These are phyloP conservation scores for Remorina albescens DNA, from an alignment of 2,797 vertebrate species.

Conservation along the genomic window DNA sequence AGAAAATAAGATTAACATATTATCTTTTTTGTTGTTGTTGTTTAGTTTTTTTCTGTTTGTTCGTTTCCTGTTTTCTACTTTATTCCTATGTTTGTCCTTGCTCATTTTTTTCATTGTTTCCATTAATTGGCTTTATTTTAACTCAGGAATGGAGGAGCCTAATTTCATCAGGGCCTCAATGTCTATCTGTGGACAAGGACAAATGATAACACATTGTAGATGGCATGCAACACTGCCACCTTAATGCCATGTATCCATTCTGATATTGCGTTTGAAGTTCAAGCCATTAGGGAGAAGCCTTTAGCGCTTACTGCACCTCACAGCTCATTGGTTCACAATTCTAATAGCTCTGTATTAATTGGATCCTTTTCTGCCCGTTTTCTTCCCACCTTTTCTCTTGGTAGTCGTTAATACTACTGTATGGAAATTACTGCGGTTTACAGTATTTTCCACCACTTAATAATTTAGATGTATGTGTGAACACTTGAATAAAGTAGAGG, in stretches of 20 bases:
- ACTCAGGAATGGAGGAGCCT: constrained; percentile 82
- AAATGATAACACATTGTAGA: constrained; percentile 89
- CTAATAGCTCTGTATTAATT: constrained; percentile 93
- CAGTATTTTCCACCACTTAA: constrained; percentile 83
- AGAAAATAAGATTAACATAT: constrained; percentile 44
- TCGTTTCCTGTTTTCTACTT: constrained; percentile 25
- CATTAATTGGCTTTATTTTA: constrained; percentile 84
- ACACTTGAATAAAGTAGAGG: constrained; percentile 66
- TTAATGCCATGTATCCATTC: constrained; percentile 94
- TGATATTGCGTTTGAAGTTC: constrained; percentile 90
- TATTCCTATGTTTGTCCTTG: constrained; percentile 47
- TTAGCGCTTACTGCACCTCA: constrained; percentile 85
- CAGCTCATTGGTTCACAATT: constrained; percentile 93
- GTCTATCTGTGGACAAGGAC: constrained; percentile 92
- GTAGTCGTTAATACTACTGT: constrained; percentile 69
- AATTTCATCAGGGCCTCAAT: constrained; percentile 88
- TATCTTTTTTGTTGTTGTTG: neutral
- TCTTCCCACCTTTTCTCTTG: constrained; percentile 60
- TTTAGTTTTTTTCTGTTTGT: constrained; percentile 19
- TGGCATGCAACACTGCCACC: constrained; percentile 91
- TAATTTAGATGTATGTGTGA: constrained; percentile 69
- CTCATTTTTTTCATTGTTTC: constrained; percentile 51
- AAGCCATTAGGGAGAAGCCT: constrained; percentile 91
- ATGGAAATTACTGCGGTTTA: constrained; percentile 78
- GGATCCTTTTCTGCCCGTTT: constrained; percentile 73